A percentile compares a stretch with the other conserved stretches of the same genome.
phyloP scores from a whole-genome alignment of 1,140 invertebrate species.

The Colletes latitarsis region DNA sequence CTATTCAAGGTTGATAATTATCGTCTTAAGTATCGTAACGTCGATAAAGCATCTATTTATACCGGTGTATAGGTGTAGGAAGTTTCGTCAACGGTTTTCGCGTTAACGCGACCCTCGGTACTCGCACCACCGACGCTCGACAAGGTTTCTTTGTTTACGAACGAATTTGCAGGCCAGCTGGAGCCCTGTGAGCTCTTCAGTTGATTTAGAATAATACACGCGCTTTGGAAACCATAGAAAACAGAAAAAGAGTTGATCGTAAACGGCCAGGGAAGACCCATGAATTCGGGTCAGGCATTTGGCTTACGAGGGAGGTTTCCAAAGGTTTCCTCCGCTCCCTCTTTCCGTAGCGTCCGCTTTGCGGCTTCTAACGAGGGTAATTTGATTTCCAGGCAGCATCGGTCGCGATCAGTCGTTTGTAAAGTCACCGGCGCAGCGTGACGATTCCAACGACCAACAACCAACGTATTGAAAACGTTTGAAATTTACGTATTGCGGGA shows the following conservation, averaged over 20 bases:
- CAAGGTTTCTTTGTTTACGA: slow-evolving; percentile 41
- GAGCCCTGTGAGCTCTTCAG: neutral
- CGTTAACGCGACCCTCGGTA: neutral
- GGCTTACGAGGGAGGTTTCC: slow-evolving; percentile 55
- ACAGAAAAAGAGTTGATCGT: slow-evolving; percentile 24
- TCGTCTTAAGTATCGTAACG: no score
- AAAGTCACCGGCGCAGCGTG: neutral
- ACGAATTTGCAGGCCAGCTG: neutral
- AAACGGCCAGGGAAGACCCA: slow-evolving; percentile 59
- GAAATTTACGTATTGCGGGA: neutral
- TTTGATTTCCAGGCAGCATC: slow-evolving; percentile 64
- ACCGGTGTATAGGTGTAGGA: no score
- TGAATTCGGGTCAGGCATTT: slow-evolving; percentile 64
- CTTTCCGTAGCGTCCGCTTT: slow-evolving; percentile 55
- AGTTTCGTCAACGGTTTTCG: neutral
- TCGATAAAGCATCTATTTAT: no score
- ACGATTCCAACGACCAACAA: neutral
- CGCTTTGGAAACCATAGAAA: slow-evolving; percentile 56
- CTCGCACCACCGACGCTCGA: neutral
- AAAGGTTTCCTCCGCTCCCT: slow-evolving; percentile 58
- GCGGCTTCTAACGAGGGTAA: slow-evolving; percentile 76
- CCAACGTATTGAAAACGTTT: neutral
- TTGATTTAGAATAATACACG: slow-evolving; percentile 23
- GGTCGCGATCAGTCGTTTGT: no score
- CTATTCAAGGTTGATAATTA: no score